Base-by-base conservation (phyloP, 1,140 invertebrate genomes). In the Drusus annulatus region DNA sequence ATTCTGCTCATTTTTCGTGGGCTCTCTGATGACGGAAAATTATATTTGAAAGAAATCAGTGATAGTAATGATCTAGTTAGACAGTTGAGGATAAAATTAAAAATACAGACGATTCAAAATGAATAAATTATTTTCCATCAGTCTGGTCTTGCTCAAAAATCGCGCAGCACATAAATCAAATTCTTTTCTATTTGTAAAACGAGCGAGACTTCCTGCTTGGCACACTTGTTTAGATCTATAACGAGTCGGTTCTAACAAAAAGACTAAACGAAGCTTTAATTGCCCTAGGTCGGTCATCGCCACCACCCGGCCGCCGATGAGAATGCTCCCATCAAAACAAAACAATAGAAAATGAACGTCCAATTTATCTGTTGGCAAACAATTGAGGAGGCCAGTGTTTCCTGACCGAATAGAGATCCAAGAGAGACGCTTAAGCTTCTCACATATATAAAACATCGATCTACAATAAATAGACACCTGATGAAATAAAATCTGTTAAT, bases 271-370 rank as follows among this genome's bases (percentile, higher is more conserved):
- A 7, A 16, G 31, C n/a, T 69, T 50, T 69, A 19, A 69, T 69
- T 69, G 65, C 65, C 65, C 65, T 69, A 69, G 65, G 65, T 69
- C 65, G 65, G 65, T 69, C 65, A 36, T 50, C 65, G n/a, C n/a
- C 65, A 50, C 65, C 36, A 36, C 31, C 13, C 65, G 23, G 23
- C 31, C 31, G 31, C 31, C 31, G 31, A 36, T 36, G n/a, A 36
- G 65, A 69, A 69, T 69, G 65, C 21, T 36, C 6, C 28, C 7
- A 36, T 69, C 45, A 36, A 69, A 69, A 69, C 65, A 69, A 69
- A 50, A 69, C 65, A 69, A 13, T n/a, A 45, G 4, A 50, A 45
- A 69, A 45, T 16, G 23, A 28, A 51, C 6, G 16, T 69, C 45
- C 51, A 36, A 69, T 69, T 69, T 45, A 69, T 63, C 60, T 25